Evolutionary conservation across 2,797 vertebrate genomes (phyloP).

Genomic region (Manis javanica): DNA sequence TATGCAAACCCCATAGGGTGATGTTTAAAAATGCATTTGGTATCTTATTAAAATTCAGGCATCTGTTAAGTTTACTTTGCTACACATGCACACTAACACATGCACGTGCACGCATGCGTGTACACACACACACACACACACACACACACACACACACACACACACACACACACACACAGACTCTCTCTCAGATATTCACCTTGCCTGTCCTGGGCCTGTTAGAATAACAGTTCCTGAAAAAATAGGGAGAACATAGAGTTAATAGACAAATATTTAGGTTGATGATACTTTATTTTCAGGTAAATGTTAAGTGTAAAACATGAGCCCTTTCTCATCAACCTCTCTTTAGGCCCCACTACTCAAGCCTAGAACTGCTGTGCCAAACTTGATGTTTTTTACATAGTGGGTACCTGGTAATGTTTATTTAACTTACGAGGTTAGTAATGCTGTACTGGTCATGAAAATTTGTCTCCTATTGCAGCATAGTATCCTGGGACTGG

Average conservation of each 20-base stretch:
- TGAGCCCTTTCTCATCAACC: not conserved
- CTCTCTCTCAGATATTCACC: not conserved
- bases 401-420: not conserved
- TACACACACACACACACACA: not conserved
- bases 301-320: conserved; percentile 13
- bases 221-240: conserved; percentile 15
- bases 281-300: not conserved
- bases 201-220: not conserved
- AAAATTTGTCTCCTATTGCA: not conserved
- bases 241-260: not conserved
- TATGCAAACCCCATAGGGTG: not conserved
- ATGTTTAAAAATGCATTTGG: conserved; percentile 57
- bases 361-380: not conserved
- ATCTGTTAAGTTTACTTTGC: not conserved
- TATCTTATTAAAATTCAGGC: not conserved
- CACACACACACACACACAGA: not conserved
- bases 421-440: conserved; percentile 36
- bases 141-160: not conserved
- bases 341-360: not conserved
- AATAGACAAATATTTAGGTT: not conserved
- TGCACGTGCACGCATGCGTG: not conserved
- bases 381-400: not conserved
- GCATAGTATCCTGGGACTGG: not conserved
- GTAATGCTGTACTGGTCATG: not conserved
- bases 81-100: not conserved